These are phyloP conservation scores for Flexamia atlantica DNA, from an alignment of 2,888 invertebrate species.

Conservation along the genomic window DNA sequence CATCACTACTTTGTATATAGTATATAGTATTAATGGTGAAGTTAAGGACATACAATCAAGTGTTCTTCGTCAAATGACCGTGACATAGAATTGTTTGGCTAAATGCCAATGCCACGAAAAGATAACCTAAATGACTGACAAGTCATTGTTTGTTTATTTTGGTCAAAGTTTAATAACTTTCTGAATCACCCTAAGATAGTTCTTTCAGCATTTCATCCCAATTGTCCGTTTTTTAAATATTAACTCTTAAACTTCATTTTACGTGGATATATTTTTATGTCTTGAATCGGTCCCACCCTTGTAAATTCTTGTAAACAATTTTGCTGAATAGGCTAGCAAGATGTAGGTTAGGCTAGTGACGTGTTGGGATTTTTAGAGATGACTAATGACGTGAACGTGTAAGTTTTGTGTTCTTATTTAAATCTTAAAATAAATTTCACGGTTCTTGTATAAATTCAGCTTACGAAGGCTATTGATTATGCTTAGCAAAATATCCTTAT, in stretches of 20 bases:
- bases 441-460: too few relatives aligned
- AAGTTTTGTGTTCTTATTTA: not conserved
- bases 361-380: conserved; percentile 16
- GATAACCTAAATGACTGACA: conserved; percentile 12
- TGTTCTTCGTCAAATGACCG: not conserved
- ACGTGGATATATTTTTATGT: not conserved
- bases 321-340: conserved; percentile 26
- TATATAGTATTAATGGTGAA: too few relatives aligned
- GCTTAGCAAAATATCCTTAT: too few relatives aligned
- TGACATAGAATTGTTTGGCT: conserved; percentile 28
- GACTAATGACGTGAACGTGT: conserved; percentile 22
- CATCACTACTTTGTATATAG: too few relatives aligned
- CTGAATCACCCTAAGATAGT: too few relatives aligned
- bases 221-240: too few relatives aligned
- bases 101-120: conserved; percentile 37
- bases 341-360: conserved; percentile 46
- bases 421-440: too few relatives aligned
- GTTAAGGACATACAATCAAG: not conserved
- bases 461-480: too few relatives aligned
- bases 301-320: not conserved
- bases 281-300: not conserved
- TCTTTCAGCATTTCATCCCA: too few relatives aligned
- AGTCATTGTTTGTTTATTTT: conserved; percentile 30
- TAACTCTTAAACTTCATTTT: not conserved
- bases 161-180: too few relatives aligned